Conservation (phyloP, 2,797 vertebrate species). For the Synanceia verrucosa region DNA sequence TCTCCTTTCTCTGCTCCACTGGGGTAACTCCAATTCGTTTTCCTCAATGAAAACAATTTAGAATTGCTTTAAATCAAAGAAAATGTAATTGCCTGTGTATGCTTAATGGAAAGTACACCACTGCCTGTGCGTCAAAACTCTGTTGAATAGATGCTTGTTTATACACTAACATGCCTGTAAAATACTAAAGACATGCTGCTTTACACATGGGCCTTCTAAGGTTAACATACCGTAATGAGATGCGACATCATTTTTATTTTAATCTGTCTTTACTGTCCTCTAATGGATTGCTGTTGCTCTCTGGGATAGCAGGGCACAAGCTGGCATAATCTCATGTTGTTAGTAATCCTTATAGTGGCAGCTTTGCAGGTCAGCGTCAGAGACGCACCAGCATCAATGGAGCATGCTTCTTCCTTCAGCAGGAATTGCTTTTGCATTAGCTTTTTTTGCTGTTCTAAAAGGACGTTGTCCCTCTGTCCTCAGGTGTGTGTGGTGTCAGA, state of each 20-base stretch:
- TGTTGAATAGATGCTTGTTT: no score
- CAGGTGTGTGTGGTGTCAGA: conserved; percentile 97
- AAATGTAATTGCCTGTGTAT: no score
- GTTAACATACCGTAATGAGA: background rate
- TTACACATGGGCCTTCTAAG: fast-evolving
- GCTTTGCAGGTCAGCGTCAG: background rate
- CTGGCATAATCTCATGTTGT: background rate
- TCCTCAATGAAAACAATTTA: no score
- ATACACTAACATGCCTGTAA: background rate
- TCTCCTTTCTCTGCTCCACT: no score
- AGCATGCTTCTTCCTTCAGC: background rate
- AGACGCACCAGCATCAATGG: background rate
- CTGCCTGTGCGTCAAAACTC: no score
- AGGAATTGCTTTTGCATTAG: background rate
- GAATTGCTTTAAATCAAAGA: no score
- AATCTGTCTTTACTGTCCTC: conserved; percentile 30
- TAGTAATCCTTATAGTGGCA: background rate
- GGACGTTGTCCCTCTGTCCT: background rate
- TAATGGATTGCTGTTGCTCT: conserved; percentile 36
- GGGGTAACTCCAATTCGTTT: no score
- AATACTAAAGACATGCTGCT: no score
- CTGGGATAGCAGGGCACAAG: background rate
- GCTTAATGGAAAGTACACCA: no score
- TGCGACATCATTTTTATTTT: background rate
- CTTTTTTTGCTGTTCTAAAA: background rate